A percentile compares a stretch with the other conserved stretches of the same genome.
Evolutionary conservation across 2,113 vertebrate species (phyloP).

Genomic region (Megaceryle torquata): DNA sequence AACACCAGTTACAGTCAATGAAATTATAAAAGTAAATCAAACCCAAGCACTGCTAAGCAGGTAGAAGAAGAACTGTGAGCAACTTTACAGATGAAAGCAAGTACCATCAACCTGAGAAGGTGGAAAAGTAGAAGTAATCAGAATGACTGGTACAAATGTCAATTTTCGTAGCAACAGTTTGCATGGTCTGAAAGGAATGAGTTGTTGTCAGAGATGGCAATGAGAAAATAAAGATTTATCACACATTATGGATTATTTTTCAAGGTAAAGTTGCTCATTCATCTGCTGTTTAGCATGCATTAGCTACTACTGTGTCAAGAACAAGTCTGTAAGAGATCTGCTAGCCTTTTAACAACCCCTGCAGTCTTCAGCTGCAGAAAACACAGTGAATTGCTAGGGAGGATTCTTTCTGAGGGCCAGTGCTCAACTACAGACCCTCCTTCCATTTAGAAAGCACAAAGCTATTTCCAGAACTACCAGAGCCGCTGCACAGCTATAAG

Average conservation of each 20-base stretch:
- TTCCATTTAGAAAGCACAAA: background rate
- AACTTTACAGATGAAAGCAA: conserved; percentile 5
- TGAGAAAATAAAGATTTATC: background rate
- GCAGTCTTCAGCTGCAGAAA: background rate
- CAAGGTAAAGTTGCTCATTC: background rate
- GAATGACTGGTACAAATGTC: background rate
- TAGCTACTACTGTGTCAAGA: background rate
- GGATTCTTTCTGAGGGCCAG: background rate
- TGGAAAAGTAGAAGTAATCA: background rate
- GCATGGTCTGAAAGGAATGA: background rate
- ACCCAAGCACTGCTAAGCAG: background rate
- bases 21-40: conserved; percentile 25
- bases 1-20: background rate
- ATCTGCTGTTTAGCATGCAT: background rate
- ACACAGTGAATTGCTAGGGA: background rate
- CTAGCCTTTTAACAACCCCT: background rate
- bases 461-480: background rate
- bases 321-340: background rate
- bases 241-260: background rate
- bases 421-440: background rate
- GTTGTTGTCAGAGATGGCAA: background rate
- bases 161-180: background rate
- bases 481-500: background rate
- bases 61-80: background rate
- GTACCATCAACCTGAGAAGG: background rate